Evolutionary conservation across 2,113 vertebrate genomes (phyloP), one percentile per base, ranked within the genome.

Genomic region (Leptodactylus fuscus): DNA sequence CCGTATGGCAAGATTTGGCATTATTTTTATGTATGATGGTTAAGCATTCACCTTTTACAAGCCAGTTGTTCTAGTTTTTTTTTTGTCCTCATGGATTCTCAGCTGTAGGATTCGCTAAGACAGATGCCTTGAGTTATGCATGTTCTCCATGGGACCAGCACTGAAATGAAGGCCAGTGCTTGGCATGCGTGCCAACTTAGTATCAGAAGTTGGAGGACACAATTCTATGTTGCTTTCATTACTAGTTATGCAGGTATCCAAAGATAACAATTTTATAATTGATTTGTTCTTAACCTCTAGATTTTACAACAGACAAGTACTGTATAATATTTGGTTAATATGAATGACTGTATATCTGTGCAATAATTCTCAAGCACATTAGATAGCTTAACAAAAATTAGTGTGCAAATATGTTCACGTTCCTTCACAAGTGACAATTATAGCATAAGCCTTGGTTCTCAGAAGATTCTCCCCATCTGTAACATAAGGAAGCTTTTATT

Each of bases 341-440:
- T 74, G 24, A 12, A 22, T 71, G 36, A 9, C 5, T 70, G 22
- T 4, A 32, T 24, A 78, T 53, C 32, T 38, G 24, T 38, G 12
- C 8, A 46, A 62, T 15, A 44, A 60, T 44, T 60, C 12, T 12
- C 7, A 65, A 58, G 11, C 8, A 44, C 78, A 65, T 32, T 60
- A 44, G 1, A 51, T 51, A 76, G 73, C 73, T 55, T 38, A 55
- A 41, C 0, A n/a, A 24, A 32, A 60, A 81, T 34, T 34, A 36
- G 24, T 34, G 29, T 5, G 27, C 32, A 67, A 18, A 67, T 8
- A 22, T 69, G 38, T 51, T 4, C 2, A 4, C 6, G 3, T 83
- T 83, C 81, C 81, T 83, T 83, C 81, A 83, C 60, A 60, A 32
- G 32, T 48, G 38, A 7, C 48, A 71, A 49, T 44, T 73, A n/a